These are phyloP conservation scores for Beroe ovata DNA, from an alignment of 37 sponge, comb jelly and placozoan genomes.

Conservation along the genomic window DNA sequence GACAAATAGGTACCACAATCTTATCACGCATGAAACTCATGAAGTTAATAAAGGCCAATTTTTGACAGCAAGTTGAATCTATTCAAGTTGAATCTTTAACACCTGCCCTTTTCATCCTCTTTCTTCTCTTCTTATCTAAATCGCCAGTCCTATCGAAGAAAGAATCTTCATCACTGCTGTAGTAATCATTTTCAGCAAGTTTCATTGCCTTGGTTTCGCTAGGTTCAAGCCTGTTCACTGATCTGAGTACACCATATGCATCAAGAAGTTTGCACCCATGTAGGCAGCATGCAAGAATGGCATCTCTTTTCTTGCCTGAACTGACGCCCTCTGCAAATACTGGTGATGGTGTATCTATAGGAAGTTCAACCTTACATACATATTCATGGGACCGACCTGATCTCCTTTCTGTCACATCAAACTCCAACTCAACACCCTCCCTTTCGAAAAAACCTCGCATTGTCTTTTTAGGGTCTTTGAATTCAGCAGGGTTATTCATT, in stretches of 20 bases:
- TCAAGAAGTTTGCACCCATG: slow-evolving; percentile 41
- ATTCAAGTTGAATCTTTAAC: background rate
- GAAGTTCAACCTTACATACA: slow-evolving; percentile 38
- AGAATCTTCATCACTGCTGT: slow-evolving; percentile 89
- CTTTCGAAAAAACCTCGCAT: slow-evolving; percentile 46
- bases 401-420: background rate
- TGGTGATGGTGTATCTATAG: slow-evolving; percentile 32
- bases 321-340: slow-evolving; percentile 34
- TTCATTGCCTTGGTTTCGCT: background rate
- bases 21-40: too few species aligned
- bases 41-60: too few species aligned
- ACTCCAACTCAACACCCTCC: slow-evolving; percentile 40
- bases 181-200: slow-evolving; percentile 42
- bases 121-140: slow-evolving; percentile 55
- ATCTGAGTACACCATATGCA: slow-evolving; percentile 48
- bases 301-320: slow-evolving; percentile 43
- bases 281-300: background rate
- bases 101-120: slow-evolving; percentile 11
- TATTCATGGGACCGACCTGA: background rate
- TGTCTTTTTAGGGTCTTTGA: slow-evolving; percentile 62
- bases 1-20: too few species aligned
- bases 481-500: slow-evolving; percentile 38
- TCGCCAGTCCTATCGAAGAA: slow-evolving; percentile 95
- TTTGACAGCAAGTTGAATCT: too few species aligned
- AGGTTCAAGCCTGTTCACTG: background rate